Evolutionary conservation across 2,113 vertebrate species (phyloP).

Genomic region (Charadrius vociferus): DNA sequence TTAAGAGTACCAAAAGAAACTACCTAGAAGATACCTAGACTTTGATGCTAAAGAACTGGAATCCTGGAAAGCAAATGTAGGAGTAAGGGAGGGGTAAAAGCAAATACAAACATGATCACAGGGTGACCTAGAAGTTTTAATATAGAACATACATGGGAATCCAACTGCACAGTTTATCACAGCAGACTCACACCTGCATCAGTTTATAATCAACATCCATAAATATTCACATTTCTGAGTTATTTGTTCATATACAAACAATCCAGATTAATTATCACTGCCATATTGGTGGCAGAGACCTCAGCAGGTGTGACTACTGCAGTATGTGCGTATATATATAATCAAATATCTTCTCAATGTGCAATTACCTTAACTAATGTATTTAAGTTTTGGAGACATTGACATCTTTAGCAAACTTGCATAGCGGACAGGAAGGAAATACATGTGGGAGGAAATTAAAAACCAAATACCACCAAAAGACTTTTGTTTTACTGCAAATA

Average conservation of each 20-base stretch:
- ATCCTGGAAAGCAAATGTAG: background rate
- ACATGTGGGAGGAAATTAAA: background rate
- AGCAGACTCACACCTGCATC: background rate
- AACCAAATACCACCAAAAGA: background rate
- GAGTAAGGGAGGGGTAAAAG: background rate
- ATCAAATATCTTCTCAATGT: background rate
- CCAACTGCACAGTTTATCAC: background rate
- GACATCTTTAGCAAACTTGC: background rate
- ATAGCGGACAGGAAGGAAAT: background rate
- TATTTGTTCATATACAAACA: background rate
- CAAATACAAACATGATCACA: background rate
- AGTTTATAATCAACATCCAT: background rate
- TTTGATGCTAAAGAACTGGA: background rate
- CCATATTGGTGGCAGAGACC: background rate
- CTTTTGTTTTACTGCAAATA: background rate
- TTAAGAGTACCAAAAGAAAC: background rate
- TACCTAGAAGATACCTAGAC: background rate
- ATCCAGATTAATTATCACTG: background rate
- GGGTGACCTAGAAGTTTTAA: background rate
- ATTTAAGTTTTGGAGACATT: background rate
- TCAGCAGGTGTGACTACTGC: background rate
- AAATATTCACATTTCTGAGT: background rate
- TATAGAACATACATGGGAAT: background rate
- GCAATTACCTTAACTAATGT: background rate
- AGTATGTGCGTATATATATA: background rate